These are phyloP conservation scores for Fragum fragum DNA, from an alignment of 2,888 invertebrate species.

Conservation along the genomic window DNA sequence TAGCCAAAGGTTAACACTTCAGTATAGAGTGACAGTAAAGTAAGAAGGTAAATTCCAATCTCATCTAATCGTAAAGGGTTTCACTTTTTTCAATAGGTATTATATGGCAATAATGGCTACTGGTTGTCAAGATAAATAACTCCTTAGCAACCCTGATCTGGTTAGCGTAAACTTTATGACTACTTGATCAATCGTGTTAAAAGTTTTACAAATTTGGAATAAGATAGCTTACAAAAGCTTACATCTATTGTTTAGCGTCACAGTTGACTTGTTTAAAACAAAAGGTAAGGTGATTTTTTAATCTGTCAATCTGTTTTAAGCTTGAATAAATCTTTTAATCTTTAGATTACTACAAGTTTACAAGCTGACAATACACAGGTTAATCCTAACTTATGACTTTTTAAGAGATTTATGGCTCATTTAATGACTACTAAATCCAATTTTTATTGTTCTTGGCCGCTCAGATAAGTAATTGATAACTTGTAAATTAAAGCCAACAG, in stretches of 20 bases:
- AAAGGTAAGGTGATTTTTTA: conserved; percentile 37
- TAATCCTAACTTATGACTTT: conserved; percentile 7
- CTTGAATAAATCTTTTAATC: conserved; percentile 25
- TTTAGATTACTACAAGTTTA: not conserved
- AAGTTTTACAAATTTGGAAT: conserved; percentile 9
- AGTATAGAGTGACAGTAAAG: too few relatives aligned
- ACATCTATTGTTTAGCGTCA: conserved; percentile 17
- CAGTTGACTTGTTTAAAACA: conserved; percentile 37
- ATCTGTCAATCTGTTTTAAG: conserved; percentile 10
- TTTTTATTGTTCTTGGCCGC: conserved; percentile 17
- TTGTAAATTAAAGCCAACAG: not conserved
- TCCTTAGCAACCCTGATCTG: conserved; percentile 48
- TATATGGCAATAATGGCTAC: conserved; percentile 35
- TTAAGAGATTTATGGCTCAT: conserved; percentile 14
- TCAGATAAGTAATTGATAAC: not conserved
- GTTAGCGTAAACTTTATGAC: conserved; percentile 23
- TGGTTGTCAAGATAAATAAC: conserved; percentile 63
- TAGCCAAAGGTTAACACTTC: too few relatives aligned
- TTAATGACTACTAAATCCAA: not conserved
- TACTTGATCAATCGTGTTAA: conserved; percentile 22
- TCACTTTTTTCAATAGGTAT: conserved; percentile 22
- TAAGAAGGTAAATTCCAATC: not conserved
- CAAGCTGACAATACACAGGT: not conserved
- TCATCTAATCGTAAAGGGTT: conserved; percentile 2
- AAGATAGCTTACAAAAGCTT: conserved; percentile 26